Evolutionary conservation across 2,797 vertebrate species (phyloP).

Genomic region (Syngnathus acus): DNA sequence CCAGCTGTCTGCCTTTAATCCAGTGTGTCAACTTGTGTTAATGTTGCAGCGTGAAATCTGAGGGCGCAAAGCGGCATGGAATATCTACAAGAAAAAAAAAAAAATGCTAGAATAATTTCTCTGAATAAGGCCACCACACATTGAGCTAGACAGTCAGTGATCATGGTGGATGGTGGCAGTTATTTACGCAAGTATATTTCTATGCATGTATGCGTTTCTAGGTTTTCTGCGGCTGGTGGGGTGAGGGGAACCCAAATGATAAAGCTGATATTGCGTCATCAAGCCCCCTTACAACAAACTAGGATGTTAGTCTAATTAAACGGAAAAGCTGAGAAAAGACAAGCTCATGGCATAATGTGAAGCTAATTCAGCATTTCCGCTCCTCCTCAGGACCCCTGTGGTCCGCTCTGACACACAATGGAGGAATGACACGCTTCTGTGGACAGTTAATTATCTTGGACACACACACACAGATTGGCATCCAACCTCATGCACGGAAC

Average conservation of each 20-base stretch:
- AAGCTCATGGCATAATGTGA: conserved; percentile 50
- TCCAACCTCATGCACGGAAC: conserved; percentile 21
- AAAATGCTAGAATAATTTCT: conserved; percentile 78
- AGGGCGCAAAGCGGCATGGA: conserved; percentile 86
- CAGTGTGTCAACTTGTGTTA: conserved; percentile 98
- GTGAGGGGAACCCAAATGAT: background rate
- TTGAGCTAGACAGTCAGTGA: conserved; percentile 8
- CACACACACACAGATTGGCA: conserved; percentile 29
- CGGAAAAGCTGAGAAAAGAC: conserved; percentile 35
- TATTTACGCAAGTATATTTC: conserved; percentile 1
- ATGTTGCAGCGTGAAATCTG: conserved; percentile 96
- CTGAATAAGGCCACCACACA: conserved; percentile 73
- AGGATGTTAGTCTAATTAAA: conserved; percentile 38
- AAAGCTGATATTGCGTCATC: conserved; percentile 15
- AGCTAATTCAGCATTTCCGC: conserved; percentile 68
- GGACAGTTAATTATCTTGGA: conserved; percentile 64
- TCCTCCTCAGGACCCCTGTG: conserved; percentile 49
- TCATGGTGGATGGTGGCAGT: conserved; percentile 50
- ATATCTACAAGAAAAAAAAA: conserved; percentile 85
- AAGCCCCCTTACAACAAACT: conserved; percentile 23
- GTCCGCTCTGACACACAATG: conserved; percentile 54
- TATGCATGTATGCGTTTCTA: conserved; percentile 22
- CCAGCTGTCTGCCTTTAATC: conserved; percentile 99
- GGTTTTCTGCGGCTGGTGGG: background rate
- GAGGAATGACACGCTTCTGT: conserved; percentile 64